Base-by-base conservation (phyloP, 1,140 invertebrate genomes). In the Mactra quadrangularis region DNA sequence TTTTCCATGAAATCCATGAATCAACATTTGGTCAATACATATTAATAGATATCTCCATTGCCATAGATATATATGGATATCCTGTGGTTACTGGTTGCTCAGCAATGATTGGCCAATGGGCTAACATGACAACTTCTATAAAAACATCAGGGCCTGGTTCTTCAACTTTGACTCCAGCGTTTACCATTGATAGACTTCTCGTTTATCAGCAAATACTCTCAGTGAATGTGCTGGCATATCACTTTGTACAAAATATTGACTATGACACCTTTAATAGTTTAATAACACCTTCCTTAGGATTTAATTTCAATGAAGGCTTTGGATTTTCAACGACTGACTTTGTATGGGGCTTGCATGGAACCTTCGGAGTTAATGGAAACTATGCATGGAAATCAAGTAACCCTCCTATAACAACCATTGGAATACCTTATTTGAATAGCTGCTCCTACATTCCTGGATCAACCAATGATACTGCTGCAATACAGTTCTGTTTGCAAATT, bases 1-100 rank as follows among this genome's bases (percentile, higher is more conserved):
- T 81, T 1, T 81, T 81, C 64, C 62, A 81, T 60, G 77, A 81
- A 68, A 81, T 68, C 31, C 77, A 81, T 31, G 77, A 81, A 45
- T 35, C 53, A 53, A 62, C 62, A 4, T 68, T 71, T 50, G 60
- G 62, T 3, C 55, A 45, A n/a, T 81, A 70, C 29, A 71, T 38
- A 50, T 17, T 31, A 4, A 35, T 81, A 0, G 60, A 81, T 35
- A 81, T 81, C 1, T 70, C 77, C 33, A 47, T 59, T 25, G 25
- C 64, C 4, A 60, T 81, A 9, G 9, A 45, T 35, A 11, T 29
- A 50, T 81, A 68, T 71, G 77, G 77, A 6, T 29, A 15, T 13
- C 31, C 50, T 53, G n/a, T 81, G 6, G 53, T 50, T 17, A 29
- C n/a, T 25, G 77, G 77, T 2, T 31, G 47, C 25, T 47, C 50